These are phyloP conservation scores for Oreotrochilus melanogaster DNA, from an alignment of 2,113 vertebrate species.

Conservation along the genomic window DNA sequence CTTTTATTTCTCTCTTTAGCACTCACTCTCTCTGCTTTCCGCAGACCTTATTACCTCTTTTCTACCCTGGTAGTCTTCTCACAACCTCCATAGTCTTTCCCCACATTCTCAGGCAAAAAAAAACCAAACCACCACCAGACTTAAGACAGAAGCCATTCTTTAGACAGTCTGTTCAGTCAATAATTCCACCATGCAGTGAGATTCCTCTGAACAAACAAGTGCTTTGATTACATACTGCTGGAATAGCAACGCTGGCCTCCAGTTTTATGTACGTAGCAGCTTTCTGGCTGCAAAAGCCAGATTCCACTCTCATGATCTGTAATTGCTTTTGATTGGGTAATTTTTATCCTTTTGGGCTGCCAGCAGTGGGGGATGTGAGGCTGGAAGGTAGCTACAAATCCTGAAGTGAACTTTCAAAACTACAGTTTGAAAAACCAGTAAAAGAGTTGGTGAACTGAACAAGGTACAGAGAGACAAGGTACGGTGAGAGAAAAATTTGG, in stretches of 20 bases:
- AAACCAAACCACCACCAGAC: not conserved
- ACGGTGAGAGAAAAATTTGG: not conserved
- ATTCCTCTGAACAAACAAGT: slow-evolving; percentile 33
- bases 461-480: not conserved
- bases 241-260: not conserved
- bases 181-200: not conserved
- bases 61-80: not conserved
- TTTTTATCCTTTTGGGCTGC: slow-evolving; percentile 15
- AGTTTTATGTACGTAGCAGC: not conserved
- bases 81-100: not conserved
- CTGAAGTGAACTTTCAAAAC: not conserved
- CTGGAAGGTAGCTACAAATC: not conserved
- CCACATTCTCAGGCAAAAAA: not conserved
- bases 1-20: not conserved
- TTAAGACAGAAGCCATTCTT: not conserved
- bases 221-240: slow-evolving; percentile 32
- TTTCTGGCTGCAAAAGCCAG: slow-evolving; percentile 14
- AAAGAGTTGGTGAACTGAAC: not conserved
- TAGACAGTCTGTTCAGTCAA: not conserved
- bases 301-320: slow-evolving; percentile 24
- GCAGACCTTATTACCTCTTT: not conserved
- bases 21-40: not conserved
- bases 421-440: not conserved
- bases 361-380: not conserved
- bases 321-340: slow-evolving; percentile 21